A percentile compares a stretch with the other conserved stretches of the same genome.
Evolutionary conservation across 2,113 vertebrate species (phyloP).

Genomic region (Podiceps cristatus): DNA sequence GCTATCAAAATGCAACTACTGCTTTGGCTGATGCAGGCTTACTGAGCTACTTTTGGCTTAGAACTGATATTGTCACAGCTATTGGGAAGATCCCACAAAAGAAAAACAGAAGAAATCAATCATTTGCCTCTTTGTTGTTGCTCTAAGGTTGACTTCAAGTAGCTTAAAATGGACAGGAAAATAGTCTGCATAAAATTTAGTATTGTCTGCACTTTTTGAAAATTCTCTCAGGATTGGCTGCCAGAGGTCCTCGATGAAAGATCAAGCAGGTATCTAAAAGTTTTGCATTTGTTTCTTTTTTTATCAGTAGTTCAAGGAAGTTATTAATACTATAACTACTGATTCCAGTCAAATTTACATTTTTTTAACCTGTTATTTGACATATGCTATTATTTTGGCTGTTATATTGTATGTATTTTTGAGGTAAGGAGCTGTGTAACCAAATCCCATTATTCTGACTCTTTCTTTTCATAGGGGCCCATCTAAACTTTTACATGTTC

Average conservation of each 20-base stretch:
- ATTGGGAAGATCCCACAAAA: neutral
- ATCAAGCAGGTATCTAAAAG: neutral
- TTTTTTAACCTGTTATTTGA: neutral
- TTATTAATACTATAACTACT: neutral
- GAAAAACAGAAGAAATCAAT: neutral
- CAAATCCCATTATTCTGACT: neutral
- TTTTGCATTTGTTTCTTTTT: neutral
- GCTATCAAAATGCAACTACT: slow-evolving; percentile 2
- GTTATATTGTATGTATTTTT: neutral
- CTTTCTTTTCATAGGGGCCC: neutral
- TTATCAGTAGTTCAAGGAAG: neutral
- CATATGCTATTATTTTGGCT: neutral
- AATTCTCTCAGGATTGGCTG: neutral
- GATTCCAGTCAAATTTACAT: neutral
- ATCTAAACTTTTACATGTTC: neutral
- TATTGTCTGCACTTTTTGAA: neutral
- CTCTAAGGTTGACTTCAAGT: neutral
- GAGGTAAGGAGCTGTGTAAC: neutral
- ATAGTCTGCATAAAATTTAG: neutral
- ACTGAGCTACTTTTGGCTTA: slow-evolving; percentile 23
- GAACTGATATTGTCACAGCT: neutral
- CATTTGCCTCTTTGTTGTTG: neutral
- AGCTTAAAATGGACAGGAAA: neutral
- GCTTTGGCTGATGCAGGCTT: neutral
- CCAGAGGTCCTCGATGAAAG: neutral